phyloP scores from a whole-genome alignment of 2,797 vertebrate genomes.

The Sciaenops ocellatus region DNA sequence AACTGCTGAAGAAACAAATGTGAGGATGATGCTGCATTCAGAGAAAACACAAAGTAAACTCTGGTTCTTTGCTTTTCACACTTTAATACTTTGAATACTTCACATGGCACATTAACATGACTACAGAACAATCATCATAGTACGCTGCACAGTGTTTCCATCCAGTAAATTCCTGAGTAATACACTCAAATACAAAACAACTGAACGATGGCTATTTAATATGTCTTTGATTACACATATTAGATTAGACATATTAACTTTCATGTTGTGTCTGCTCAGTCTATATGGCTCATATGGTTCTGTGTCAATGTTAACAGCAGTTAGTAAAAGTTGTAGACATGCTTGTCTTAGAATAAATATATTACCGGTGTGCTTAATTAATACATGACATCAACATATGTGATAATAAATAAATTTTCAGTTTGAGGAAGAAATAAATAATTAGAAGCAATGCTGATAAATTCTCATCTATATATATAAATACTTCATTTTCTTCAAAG shows the following conservation, averaged over 20 bases:
- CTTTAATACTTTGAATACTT: background rate
- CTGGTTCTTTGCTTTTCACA: background rate
- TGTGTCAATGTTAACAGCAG: too few relatives aligned
- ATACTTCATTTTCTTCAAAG: background rate
- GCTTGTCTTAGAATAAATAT: too few relatives aligned
- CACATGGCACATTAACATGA: background rate
- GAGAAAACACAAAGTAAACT: background rate
- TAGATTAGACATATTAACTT: too few relatives aligned
- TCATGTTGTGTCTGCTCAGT: too few relatives aligned
- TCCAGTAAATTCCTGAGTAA: too few relatives aligned
- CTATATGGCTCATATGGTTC: too few relatives aligned
- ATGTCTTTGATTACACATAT: too few relatives aligned
- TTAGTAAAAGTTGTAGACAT: too few relatives aligned
- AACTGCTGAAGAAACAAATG: too few relatives aligned
- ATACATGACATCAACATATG: background rate
- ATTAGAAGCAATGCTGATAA: background rate
- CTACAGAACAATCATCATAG: background rate
- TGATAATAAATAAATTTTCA: background rate
- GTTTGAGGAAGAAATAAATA: background rate
- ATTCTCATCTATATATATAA: too few relatives aligned
- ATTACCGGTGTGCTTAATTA: background rate
- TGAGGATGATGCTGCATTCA: background rate
- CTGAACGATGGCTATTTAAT: too few relatives aligned
- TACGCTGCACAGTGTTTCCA: background rate
- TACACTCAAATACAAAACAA: too few relatives aligned